Base-by-base conservation (phyloP, 2,888 invertebrate species). In the Amphipoea oculea region DNA sequence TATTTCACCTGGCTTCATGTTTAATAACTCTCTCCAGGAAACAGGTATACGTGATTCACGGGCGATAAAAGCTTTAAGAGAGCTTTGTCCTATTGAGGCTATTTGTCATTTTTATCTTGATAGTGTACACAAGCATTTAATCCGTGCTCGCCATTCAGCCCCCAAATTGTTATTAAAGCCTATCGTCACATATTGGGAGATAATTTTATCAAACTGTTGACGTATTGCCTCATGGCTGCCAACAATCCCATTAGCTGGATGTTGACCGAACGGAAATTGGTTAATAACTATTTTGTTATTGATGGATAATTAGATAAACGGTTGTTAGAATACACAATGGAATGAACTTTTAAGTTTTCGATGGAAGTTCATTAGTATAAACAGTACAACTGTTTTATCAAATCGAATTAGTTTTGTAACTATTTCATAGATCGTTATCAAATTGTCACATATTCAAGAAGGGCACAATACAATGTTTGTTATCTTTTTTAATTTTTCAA, bases 21-120 rank as follows among this genome's bases (percentile, higher is more conserved):
- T 72, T 85, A 71, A 76, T 82, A 60, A 73, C 54, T 63, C 69
- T 48, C 74, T 73, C 57, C 51, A 73, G 78, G 78, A 78, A 73
- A 78, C 57, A 20, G 60, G 40, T 14, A 62, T 20, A 76, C 73
- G 78, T 82, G 82, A 83, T 83, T 82, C 73, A 83, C 92, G 92
- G 92, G 11, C 62, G 76, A 85, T 82, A 85, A 86, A 75, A 77
- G 79, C 76, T 69, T 74, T 68, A 79, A 67, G 78, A 72, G 76
- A 85, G 82, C 81, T 84, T 75, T 72, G 68, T 74, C 14, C 60
- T 70, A 82, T 73, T 78, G 79, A 81, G 72, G 78, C 81, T 92
- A 92, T 93, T 92, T 92, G 91, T 92, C 93, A 93, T 91, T 94
- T 90, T 96, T 96, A 96, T 96, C 95, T 86, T 79, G 83, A 87